Percentiles rank a stretch among this genome's conserved stretches.
Evolutionary conservation across 2,888 invertebrate species (phyloP).

Genomic region (Portevinia maculata): DNA sequence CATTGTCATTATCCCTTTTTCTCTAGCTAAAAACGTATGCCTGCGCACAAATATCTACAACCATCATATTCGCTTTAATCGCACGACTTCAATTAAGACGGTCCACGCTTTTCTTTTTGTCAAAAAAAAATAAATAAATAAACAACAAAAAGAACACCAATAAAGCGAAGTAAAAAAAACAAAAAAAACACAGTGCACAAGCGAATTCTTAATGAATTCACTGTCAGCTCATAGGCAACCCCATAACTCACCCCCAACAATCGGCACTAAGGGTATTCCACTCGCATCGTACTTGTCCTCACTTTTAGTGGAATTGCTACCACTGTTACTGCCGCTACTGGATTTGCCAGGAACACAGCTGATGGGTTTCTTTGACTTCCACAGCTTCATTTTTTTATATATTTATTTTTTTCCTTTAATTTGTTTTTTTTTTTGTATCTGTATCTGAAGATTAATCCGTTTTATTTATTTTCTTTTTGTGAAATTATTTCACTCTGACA

Average conservation of each 20-base stretch:
- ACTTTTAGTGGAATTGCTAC: conserved; percentile 77
- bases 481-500: conserved; percentile 45
- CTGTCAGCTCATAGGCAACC: conserved; percentile 20
- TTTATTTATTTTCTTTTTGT: conserved; percentile 34
- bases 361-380: conserved; percentile 82
- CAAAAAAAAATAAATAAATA: too few relatives aligned
- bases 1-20: conserved; percentile 45
- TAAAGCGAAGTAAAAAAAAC: conserved; percentile 8
- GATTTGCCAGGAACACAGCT: conserved; percentile 82
- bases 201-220: conserved; percentile 48
- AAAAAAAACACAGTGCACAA: conserved; percentile 44
- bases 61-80: conserved; percentile 41
- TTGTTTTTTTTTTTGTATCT: conserved; percentile 15
- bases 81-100: conserved; percentile 64
- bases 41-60: conserved; percentile 18
- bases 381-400: conserved; percentile 80
- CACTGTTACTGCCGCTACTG: conserved; percentile 67
- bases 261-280: conserved; percentile 80
- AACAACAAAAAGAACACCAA: background rate
- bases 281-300: conserved; percentile 78
- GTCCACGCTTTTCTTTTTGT: conserved; percentile 49
- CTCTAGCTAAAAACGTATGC: conserved; percentile 2
- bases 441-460: conserved; percentile 52
- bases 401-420: conserved; percentile 17
- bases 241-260: conserved; percentile 80